Evolutionary conservation across 2,888 invertebrate species (phyloP).

Genomic region (Hartigia nigra): DNA sequence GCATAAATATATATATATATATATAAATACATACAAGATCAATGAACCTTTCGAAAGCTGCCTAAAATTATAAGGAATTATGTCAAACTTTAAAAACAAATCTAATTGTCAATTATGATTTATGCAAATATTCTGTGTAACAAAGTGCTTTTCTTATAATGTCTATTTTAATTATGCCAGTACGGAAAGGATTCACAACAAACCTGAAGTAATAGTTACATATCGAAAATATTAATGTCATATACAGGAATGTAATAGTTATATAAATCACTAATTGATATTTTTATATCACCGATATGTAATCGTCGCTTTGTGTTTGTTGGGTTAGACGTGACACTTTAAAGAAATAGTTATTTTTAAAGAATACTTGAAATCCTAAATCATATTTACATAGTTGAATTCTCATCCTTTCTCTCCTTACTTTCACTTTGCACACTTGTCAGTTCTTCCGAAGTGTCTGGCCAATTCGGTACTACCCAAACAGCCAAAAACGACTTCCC

Average conservation of each 20-base stretch:
- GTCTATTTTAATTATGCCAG: slow-evolving; percentile 50
- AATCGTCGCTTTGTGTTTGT: too few species aligned
- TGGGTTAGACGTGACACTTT: slow-evolving; percentile 42
- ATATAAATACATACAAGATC: too few species aligned
- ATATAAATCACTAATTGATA: too few species aligned
- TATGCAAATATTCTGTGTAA: not conserved
- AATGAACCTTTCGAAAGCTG: too few species aligned
- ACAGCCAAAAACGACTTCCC: too few species aligned
- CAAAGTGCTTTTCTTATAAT: slow-evolving; percentile 14
- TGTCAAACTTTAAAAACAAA: not conserved
- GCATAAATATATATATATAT: too few species aligned
- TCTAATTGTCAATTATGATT: not conserved
- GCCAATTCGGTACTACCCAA: slow-evolving; percentile 68
- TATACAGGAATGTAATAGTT: too few species aligned
- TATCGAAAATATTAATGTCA: too few species aligned
- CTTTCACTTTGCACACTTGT: slow-evolving; percentile 24
- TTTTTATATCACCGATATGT: too few species aligned
- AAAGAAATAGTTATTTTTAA: slow-evolving; percentile 6
- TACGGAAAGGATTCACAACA: slow-evolving; percentile 54
- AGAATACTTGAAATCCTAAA: not conserved
- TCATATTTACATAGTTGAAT: not conserved
- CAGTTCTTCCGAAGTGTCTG: slow-evolving; percentile 62
- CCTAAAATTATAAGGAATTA: not conserved
- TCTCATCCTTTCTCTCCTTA: too few species aligned
- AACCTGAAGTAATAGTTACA: too few species aligned